Evolutionary conservation across 2,113 vertebrate genomes (phyloP).

Genomic region (Tupaia tana): DNA sequence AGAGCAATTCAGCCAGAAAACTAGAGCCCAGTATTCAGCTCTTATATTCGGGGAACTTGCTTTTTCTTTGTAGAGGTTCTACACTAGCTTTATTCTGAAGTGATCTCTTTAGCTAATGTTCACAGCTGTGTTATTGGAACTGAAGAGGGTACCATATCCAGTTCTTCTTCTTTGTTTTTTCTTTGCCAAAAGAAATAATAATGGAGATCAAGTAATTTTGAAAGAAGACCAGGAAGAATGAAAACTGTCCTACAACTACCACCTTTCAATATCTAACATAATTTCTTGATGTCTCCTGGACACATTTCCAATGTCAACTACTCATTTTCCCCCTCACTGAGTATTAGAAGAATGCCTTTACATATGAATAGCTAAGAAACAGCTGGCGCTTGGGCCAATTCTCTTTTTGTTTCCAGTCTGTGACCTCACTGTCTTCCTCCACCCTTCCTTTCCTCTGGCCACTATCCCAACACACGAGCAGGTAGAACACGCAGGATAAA

Average conservation of each 20-base stretch:
- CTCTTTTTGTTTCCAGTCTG: not conserved
- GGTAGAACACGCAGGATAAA: constrained; percentile 79
- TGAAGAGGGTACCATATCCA: not conserved
- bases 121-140: constrained; percentile 38
- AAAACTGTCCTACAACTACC: not conserved
- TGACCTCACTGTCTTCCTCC: constrained; percentile 63
- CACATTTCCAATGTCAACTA: not conserved
- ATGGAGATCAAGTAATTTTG: not conserved
- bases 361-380: constrained; percentile 11
- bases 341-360: constrained; percentile 14
- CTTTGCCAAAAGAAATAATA: constrained; percentile 42
- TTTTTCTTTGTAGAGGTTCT: not conserved
- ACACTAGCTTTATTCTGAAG: not conserved
- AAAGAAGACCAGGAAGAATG: not conserved
- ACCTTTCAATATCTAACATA: not conserved
- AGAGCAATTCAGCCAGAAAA: not conserved
- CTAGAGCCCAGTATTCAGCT: not conserved
- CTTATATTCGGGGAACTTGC: not conserved
- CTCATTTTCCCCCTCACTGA: not conserved
- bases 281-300: not conserved
- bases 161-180: not conserved
- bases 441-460: not conserved
- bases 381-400: not conserved
- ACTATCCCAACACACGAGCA: constrained; percentile 68
- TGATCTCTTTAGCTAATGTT: constrained; percentile 41